phyloP scores from a whole-genome alignment of 2,113 vertebrate species.

The Odobenus rosmarus region DNA sequence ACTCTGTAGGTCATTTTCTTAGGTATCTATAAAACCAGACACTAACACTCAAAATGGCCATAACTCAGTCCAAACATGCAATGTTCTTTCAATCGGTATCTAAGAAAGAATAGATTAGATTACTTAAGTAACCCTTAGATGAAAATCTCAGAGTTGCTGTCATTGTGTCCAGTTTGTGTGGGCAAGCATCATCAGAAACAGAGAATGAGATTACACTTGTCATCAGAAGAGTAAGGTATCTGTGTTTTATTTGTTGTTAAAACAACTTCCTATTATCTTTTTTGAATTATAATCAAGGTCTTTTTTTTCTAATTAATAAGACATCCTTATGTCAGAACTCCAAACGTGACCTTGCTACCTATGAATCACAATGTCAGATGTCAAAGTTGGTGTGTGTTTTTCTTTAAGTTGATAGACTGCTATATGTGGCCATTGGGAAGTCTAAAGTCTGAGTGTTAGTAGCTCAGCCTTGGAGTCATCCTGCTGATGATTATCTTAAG shows the following conservation, averaged over 20 bases:
- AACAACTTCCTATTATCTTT: neutral
- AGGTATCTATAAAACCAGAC: neutral
- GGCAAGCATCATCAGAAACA: neutral
- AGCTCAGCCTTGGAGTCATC: neutral
- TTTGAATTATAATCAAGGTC: neutral
- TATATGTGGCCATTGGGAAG: neutral
- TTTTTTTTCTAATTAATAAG: neutral
- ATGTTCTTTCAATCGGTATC: neutral
- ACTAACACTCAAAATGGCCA: neutral
- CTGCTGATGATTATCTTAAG: neutral
- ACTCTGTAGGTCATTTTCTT: neutral
- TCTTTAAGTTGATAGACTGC: neutral
- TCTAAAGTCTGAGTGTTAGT: neutral
- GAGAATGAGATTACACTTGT: neutral
- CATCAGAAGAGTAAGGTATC: neutral
- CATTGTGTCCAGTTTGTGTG: neutral
- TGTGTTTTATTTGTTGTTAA: neutral
- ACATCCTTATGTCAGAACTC: neutral
- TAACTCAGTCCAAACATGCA: neutral
- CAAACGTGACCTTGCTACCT: neutral
- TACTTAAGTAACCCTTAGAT: neutral
- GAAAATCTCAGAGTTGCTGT: neutral
- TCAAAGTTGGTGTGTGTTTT: neutral
- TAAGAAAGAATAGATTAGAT: neutral
- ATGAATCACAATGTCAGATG: neutral